A percentile compares a stretch with the other conserved stretches of the same genome.
phyloP scores from a whole-genome alignment of 2,797 vertebrate genomes.

The Neostethus bicornis region DNA sequence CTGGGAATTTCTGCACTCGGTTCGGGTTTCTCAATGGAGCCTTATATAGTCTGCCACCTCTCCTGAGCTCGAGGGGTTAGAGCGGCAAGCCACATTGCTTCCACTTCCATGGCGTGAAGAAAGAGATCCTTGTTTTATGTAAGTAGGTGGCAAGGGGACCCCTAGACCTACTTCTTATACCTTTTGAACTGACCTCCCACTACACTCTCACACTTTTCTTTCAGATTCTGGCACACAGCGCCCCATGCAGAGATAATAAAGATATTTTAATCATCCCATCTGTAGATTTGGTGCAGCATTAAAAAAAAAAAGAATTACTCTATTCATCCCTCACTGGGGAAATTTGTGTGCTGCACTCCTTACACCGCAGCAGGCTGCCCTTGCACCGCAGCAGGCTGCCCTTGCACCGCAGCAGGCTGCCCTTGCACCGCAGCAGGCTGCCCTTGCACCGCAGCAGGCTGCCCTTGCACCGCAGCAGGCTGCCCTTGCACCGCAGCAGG shows the following conservation, averaged over 20 bases:
- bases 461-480: too few relatives aligned
- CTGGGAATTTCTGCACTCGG: constrained; percentile 59
- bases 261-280: background rate
- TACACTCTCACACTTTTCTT: constrained; percentile 10
- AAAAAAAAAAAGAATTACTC: too few relatives aligned
- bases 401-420: too few relatives aligned
- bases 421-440: too few relatives aligned
- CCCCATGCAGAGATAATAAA: background rate
- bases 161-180: constrained; percentile 34
- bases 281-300: too few relatives aligned
- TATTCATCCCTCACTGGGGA: too few relatives aligned
- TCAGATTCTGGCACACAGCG: background rate
- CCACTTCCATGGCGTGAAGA: constrained; percentile 39
- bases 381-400: too few relatives aligned
- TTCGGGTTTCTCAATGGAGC: constrained; percentile 49
- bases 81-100: constrained; percentile 31
- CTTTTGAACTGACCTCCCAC: constrained; percentile 24
- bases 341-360: too few relatives aligned
- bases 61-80: constrained; percentile 27
- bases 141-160: constrained; percentile 15
- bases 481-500: too few relatives aligned
- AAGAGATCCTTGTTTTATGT: constrained; percentile 58
- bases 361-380: too few relatives aligned
- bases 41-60: constrained; percentile 56
- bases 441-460: too few relatives aligned